phyloP scores from a whole-genome alignment of 1,140 invertebrate species.

The Bathynomus jamesi region DNA sequence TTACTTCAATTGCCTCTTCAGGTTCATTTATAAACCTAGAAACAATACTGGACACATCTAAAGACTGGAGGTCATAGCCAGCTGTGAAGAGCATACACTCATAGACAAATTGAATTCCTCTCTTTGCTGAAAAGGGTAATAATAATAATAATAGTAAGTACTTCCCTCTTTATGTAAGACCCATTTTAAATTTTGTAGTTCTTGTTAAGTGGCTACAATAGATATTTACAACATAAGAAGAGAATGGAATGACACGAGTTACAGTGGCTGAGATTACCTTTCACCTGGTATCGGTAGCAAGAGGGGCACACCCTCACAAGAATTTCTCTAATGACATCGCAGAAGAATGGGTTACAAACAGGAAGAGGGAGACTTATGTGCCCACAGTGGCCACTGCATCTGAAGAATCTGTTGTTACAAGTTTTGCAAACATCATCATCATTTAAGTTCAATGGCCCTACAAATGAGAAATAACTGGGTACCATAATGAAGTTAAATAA shows the following conservation, averaged over 20 bases:
- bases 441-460: constrained; percentile 11
- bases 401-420: constrained; percentile 58
- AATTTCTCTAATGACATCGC: constrained; percentile 60
- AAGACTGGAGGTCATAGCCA: too few species aligned
- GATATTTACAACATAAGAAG: not conserved
- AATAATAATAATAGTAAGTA: not conserved
- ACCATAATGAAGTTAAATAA: too few species aligned
- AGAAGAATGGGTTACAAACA: constrained; percentile 86
- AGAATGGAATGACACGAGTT: not conserved
- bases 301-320: constrained; percentile 60
- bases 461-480: not conserved
- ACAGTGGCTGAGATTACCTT: constrained; percentile 45
- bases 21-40: too few species aligned
- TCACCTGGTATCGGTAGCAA: constrained; percentile 62
- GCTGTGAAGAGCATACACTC: too few species aligned
- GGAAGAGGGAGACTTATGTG: constrained; percentile 86
- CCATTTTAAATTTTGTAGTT: constrained; percentile 4
- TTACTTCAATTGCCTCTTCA: too few species aligned
- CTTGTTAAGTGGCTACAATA: constrained; percentile 8
- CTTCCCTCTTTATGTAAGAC: not conserved
- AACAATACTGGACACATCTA: too few species aligned
- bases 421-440: constrained; percentile 68
- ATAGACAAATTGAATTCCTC: too few species aligned
- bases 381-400: constrained; percentile 90
- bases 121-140: too few species aligned